Evolutionary conservation across 2,797 vertebrate species (phyloP).

Genomic region (Lepilemur ruficaudatus): DNA sequence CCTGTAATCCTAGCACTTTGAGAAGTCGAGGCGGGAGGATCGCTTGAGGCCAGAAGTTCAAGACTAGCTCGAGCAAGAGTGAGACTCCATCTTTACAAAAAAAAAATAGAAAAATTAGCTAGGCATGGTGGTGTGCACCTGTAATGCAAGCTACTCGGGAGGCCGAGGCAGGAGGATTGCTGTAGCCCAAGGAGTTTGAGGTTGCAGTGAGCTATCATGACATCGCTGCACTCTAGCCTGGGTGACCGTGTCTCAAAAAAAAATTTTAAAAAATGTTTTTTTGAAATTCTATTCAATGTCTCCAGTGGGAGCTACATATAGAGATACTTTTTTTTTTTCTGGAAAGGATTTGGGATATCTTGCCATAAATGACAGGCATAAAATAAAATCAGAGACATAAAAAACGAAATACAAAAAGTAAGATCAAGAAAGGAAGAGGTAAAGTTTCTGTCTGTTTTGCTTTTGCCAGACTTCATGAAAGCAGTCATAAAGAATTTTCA

Average conservation of each 20-base stretch:
- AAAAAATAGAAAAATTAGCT: not conserved
- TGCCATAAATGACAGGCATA: not conserved
- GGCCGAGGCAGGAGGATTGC: not conserved
- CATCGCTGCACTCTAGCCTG: not conserved
- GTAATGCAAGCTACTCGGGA: not conserved
- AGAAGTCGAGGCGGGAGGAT: not conserved
- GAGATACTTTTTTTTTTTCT: not conserved
- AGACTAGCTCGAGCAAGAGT: not conserved
- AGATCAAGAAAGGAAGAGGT: not conserved
- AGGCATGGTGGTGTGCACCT: too few species aligned
- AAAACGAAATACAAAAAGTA: not conserved
- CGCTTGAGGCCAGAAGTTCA: not conserved
- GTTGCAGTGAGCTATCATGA: not conserved
- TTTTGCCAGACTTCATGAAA: not conserved
- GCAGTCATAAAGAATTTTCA: not conserved
- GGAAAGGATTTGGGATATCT: not conserved
- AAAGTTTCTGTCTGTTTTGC: not conserved
- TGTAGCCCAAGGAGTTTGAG: not conserved
- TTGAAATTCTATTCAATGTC: not conserved
- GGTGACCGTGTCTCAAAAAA: not conserved
- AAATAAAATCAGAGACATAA: constrained; percentile 15
- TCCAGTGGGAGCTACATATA: not conserved
- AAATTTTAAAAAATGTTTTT: not conserved
- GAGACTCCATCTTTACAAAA: not conserved
- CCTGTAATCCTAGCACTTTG: not conserved